Conservation (phyloP, 1,140 invertebrate genomes). For the Aradophagus sp. region DNA sequence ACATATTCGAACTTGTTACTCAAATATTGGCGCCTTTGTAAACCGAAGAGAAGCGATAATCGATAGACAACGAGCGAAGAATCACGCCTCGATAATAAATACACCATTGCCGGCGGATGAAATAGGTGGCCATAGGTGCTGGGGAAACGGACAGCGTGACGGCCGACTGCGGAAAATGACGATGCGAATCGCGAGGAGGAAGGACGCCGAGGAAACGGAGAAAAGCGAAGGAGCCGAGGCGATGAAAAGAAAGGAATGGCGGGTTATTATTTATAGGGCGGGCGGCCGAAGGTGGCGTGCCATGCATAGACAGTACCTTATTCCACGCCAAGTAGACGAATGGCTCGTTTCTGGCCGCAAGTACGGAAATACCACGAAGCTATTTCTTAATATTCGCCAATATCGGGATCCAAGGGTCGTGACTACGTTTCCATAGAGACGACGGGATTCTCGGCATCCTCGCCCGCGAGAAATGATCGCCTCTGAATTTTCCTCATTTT, state of each 20-base stretch:
- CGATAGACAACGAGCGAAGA: slow-evolving; percentile 4
- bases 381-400: slow-evolving; percentile 72
- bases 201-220: too few relatives aligned
- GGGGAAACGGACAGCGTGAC: slow-evolving; percentile 39
- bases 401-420: slow-evolving; percentile 62
- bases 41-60: too few relatives aligned
- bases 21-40: too few relatives aligned
- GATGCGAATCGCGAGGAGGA: neutral
- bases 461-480: slow-evolving; percentile 27
- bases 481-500: slow-evolving; percentile 46
- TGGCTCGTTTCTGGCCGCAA: slow-evolving; percentile 66
- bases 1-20: too few relatives aligned
- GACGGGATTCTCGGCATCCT: slow-evolving; percentile 48
- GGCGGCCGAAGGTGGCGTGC: slow-evolving; percentile 65
- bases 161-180: slow-evolving; percentile 19
- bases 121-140: slow-evolving; percentile 28
- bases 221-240: slow-evolving; percentile 36
- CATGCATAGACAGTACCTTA: slow-evolving; percentile 71
- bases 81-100: slow-evolving; percentile 63
- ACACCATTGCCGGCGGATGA: slow-evolving; percentile 15
- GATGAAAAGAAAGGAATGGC: slow-evolving; percentile 59
- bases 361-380: slow-evolving; percentile 67
- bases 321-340: slow-evolving; percentile 62
- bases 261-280: slow-evolving; percentile 68
- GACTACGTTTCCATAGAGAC: slow-evolving; percentile 69